A percentile compares a stretch with the other conserved stretches of the same genome.
These are phyloP conservation scores for Ephialtes manifestator DNA, from an alignment of 2,888 invertebrate genomes.

Conservation along the genomic window DNA sequence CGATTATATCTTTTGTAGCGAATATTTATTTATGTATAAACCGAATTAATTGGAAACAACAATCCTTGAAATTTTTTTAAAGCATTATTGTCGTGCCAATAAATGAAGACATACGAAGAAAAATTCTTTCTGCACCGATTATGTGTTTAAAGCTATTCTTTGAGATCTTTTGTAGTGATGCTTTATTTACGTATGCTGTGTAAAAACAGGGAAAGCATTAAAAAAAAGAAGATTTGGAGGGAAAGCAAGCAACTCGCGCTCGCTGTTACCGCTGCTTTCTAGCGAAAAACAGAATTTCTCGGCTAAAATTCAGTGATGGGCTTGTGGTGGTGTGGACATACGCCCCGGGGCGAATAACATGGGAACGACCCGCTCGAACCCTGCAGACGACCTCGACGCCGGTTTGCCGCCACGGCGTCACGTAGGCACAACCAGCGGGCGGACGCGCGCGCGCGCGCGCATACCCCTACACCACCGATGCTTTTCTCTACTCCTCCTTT, in stretches of 20 bases:
- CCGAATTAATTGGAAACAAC: no score
- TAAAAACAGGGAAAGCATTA: conserved; percentile 31
- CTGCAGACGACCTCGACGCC: conserved; percentile 68
- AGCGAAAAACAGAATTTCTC: conserved; percentile 51
- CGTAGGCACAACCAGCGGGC: conserved; percentile 65
- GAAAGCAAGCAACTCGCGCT: neutral
- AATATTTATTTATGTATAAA: no score
- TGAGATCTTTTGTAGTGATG: neutral
- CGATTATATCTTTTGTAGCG: no score
- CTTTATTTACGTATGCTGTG: conserved; percentile 19
- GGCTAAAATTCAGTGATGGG: conserved; percentile 44
- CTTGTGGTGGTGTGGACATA: conserved; percentile 60
- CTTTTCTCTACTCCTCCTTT: conserved; percentile 41
- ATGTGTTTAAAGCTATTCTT: neutral
- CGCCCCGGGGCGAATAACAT: conserved; percentile 61
- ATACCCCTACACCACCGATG: neutral
- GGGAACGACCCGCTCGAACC: conserved; percentile 66
- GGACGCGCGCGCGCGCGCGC: conserved; percentile 27
- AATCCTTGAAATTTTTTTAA: no score
- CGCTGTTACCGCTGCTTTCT: conserved; percentile 13
- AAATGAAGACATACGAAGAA: no score
- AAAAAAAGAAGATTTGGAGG: neutral
- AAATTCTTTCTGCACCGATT: neutral
- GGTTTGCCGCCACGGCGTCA: conserved; percentile 67
- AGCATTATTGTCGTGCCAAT: no score